These are phyloP conservation scores for Drosophila ambigua DNA, from an alignment of 1,140 invertebrate genomes.

Conservation along the genomic window DNA sequence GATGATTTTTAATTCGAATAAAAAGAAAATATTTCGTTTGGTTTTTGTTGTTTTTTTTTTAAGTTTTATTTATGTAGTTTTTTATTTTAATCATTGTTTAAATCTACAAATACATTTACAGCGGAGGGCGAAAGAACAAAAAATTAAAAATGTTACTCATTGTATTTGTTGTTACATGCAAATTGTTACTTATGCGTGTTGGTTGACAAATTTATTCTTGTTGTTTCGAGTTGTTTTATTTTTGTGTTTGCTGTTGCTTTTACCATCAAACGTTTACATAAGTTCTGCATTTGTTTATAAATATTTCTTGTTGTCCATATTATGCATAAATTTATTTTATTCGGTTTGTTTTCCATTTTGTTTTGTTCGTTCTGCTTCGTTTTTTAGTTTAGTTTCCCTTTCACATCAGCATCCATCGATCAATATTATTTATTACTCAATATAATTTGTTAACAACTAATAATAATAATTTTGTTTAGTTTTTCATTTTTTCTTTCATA, in stretches of 20 bases:
- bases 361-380: constrained; percentile 46
- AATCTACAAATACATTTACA: constrained; percentile 84
- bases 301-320: constrained; percentile 68
- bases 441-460: constrained; percentile 83
- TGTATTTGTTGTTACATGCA: constrained; percentile 70
- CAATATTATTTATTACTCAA: constrained; percentile 78
- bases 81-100: constrained; percentile 83
- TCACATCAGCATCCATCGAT: constrained; percentile 72
- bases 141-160: constrained; percentile 82
- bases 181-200: constrained; percentile 70
- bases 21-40: background rate
- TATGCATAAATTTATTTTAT: constrained; percentile 57
- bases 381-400: constrained; percentile 64
- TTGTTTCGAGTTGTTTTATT: constrained; percentile 34
- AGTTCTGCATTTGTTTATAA: constrained; percentile 74
- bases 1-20: too few species aligned
- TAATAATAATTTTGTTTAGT: constrained; percentile 80
- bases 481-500: constrained; percentile 68
- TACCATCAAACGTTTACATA: constrained; percentile 70
- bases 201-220: constrained; percentile 66
- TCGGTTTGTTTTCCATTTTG: constrained; percentile 47
- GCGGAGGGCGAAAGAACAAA: constrained; percentile 84
- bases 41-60: constrained; percentile 61
- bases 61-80: constrained; percentile 83
- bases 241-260: constrained; percentile 56